These are phyloP conservation scores for Setipinna tenuifilis DNA, from an alignment of 2,797 vertebrate species.

Conservation along the genomic window DNA sequence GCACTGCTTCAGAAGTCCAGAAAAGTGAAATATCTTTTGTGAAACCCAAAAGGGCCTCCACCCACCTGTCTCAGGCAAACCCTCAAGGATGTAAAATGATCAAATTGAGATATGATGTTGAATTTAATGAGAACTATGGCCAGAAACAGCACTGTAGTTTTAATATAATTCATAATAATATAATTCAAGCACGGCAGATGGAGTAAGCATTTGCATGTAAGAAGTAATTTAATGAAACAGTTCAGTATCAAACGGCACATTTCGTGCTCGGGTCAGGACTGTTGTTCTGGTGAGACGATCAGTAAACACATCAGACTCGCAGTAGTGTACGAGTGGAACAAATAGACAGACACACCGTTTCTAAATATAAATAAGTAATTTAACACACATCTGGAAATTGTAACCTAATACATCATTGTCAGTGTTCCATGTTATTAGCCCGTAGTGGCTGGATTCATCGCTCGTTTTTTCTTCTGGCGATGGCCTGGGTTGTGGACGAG, in stretches of 20 bases:
- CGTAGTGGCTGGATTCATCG: neutral
- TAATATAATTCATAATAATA: neutral
- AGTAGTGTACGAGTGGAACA: neutral
- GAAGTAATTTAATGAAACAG: neutral
- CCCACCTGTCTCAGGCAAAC: neutral
- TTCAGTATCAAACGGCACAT: neutral
- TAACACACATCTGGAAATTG: slow-evolving; percentile 30
- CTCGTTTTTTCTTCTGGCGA: neutral
- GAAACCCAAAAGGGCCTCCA: slow-evolving; percentile 20
- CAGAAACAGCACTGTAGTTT: neutral
- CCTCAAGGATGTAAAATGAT: slow-evolving; percentile 6
- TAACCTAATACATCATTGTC: neutral
- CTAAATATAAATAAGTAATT: neutral
- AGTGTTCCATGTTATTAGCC: slow-evolving; percentile 18
- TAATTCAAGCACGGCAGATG: neutral
- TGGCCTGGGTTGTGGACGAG: neutral
- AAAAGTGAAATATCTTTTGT: slow-evolving; percentile 40
- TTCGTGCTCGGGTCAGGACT: neutral
- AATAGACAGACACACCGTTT: neutral
- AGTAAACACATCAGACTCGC: neutral
- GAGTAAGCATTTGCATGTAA: neutral
- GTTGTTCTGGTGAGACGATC: neutral
- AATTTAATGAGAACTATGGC: neutral
- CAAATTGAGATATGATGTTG: neutral
- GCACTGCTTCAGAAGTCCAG: slow-evolving; percentile 17